A percentile compares a stretch with the other conserved stretches of the same genome.
Evolutionary conservation across 2,113 vertebrate species (phyloP).

Genomic region (Prionailurus bengalensis): DNA sequence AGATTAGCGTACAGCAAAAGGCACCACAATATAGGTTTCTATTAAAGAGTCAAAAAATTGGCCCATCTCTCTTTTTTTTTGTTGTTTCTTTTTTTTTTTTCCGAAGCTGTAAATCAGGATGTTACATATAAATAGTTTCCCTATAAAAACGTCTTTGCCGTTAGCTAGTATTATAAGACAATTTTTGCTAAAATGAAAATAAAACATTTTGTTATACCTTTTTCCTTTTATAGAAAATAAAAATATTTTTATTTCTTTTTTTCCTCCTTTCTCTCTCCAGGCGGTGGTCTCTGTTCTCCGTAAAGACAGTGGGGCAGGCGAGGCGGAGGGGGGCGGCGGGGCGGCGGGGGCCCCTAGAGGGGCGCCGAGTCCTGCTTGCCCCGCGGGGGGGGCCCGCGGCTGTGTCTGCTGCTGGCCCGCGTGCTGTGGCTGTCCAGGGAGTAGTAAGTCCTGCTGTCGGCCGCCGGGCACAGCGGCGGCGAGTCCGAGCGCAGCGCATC

Average conservation of each 20-base stretch:
- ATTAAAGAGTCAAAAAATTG: conserved; percentile 99
- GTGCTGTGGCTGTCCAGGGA: conserved; percentile 91
- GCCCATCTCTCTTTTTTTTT: conserved; percentile 94
- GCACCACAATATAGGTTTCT: conserved; percentile 99
- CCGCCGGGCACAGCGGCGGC: conserved; percentile 92
- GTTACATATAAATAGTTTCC: conserved; percentile 99
- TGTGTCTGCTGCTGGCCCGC: conserved; percentile 89
- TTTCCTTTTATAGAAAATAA: conserved; percentile 99
- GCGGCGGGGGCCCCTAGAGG: conserved; percentile 88
- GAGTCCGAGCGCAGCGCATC: conserved; percentile 90
- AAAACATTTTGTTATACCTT: conserved; percentile 99
- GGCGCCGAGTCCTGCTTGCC: conserved; percentile 94
- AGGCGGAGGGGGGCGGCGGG: background rate
- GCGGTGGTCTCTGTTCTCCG: conserved; percentile 68
- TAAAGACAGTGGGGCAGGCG: conserved; percentile 68
- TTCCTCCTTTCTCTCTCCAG: conserved; percentile 72
- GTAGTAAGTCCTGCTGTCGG: conserved; percentile 97
- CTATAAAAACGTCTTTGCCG: conserved; percentile 99
- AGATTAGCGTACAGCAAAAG: conserved; percentile 98
- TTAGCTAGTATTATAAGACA: conserved; percentile 98
- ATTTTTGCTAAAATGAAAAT: conserved; percentile 99
- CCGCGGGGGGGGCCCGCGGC: conserved; percentile 90
- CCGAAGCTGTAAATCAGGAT: conserved; percentile 99
- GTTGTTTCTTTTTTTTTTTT: conserved; percentile 84
- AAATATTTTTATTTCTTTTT: conserved; percentile 89